Percentiles rank a stretch among this genome's conserved stretches.
Evolutionary conservation across 2,113 vertebrate genomes (phyloP).

Genomic region (Hemiscyllium ocellatum): DNA sequence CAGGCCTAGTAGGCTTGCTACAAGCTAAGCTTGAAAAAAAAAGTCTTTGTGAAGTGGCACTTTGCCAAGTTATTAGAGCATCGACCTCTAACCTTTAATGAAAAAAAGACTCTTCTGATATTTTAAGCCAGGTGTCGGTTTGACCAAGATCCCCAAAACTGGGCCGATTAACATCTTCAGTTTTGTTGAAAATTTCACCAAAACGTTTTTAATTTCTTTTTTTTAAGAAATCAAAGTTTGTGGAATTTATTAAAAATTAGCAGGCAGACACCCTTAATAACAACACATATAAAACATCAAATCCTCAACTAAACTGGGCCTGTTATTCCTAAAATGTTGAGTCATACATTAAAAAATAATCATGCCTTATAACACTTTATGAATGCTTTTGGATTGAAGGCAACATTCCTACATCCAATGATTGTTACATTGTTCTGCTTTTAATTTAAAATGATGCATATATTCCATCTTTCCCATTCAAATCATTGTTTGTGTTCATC

Average conservation of each 20-base stretch:
- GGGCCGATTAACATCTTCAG: background rate
- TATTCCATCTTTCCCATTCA: background rate
- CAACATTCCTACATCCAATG: background rate
- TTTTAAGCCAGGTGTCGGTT: background rate
- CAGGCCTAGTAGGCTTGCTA: slow-evolving; percentile 42
- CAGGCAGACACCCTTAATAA: slow-evolving; percentile 33
- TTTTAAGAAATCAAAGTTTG: background rate
- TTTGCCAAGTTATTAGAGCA: background rate
- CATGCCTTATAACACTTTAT: too few relatives aligned
- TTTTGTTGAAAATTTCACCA: background rate
- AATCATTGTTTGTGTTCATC: background rate
- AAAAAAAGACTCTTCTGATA: background rate
- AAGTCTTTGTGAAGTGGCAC: slow-evolving; percentile 34
- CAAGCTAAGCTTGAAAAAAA: slow-evolving; percentile 29
- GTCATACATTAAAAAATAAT: background rate
- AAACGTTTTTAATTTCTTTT: background rate
- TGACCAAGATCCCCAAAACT: background rate
- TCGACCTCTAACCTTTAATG: slow-evolving; percentile 34
- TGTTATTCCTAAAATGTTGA: background rate
- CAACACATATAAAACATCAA: slow-evolving; percentile 6
- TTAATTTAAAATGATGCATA: background rate
- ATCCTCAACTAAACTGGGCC: background rate
- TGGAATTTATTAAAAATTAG: slow-evolving; percentile 26
- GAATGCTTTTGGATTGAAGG: background rate
- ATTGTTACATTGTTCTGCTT: background rate